These are phyloP conservation scores for Anastrepha ludens DNA, from an alignment of 1,140 invertebrate genomes.

Conservation along the genomic window DNA sequence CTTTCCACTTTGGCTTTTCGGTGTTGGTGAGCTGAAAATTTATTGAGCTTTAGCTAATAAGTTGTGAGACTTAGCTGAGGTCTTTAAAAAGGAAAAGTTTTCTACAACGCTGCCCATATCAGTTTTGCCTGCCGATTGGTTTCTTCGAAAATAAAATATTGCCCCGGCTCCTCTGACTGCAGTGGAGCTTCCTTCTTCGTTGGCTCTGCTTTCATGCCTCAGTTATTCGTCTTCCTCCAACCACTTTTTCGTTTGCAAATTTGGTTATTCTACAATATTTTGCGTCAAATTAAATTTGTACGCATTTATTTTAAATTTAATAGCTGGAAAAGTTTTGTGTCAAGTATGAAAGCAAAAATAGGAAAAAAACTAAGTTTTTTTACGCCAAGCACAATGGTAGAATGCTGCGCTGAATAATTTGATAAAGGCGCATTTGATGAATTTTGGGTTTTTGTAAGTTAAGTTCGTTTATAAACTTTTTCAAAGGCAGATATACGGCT, in stretches of 20 bases:
- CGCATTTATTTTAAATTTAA: slow-evolving; percentile 49
- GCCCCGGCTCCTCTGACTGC: background rate
- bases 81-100: background rate
- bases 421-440: background rate
- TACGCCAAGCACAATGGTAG: background rate
- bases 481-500: background rate
- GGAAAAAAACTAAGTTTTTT: background rate
- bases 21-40: slow-evolving; percentile 23
- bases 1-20: background rate
- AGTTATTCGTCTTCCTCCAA: background rate
- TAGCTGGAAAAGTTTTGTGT: slow-evolving; percentile 33
- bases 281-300: slow-evolving; percentile 44
- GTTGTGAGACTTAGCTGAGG: background rate
- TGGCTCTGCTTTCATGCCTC: background rate
- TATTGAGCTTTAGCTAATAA: slow-evolving; percentile 40
- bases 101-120: background rate
- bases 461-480: background rate
- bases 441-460: background rate
- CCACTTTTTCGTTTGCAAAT: background rate
- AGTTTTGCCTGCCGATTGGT: background rate
- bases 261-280: background rate
- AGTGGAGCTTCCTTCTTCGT: background rate
- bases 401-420: background rate
- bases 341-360: background rate
- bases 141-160: background rate